phyloP scores from a whole-genome alignment of 1,140 invertebrate species.

The Leptopilina clavipes region DNA sequence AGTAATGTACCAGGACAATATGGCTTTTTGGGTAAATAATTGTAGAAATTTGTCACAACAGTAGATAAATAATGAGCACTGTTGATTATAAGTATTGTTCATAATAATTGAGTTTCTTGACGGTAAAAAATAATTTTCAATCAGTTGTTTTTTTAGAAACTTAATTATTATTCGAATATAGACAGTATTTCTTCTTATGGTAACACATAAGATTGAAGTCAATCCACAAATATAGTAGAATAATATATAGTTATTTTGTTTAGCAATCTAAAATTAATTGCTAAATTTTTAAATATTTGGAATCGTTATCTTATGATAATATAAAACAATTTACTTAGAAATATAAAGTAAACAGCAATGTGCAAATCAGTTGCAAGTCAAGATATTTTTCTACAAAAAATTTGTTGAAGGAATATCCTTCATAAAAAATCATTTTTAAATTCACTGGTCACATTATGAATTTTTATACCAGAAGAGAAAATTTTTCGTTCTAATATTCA shows the following conservation, averaged over 20 bases:
- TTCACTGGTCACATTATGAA: too few species aligned
- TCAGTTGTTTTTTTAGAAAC: neutral
- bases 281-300: neutral
- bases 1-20: conserved; percentile 78
- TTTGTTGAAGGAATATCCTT: too few species aligned
- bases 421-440: too few species aligned
- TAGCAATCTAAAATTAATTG: neutral
- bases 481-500: too few species aligned
- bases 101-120: neutral
- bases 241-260: neutral
- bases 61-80: conserved; percentile 17
- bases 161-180: neutral
- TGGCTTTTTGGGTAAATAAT: conserved; percentile 77
- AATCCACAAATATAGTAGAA: neutral
- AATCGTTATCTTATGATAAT: too few species aligned
- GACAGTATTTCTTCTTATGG: neutral
- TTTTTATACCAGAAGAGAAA: too few species aligned
- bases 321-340: too few species aligned
- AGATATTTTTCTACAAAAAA: too few species aligned
- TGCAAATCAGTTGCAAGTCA: too few species aligned
- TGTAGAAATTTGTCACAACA: neutral
- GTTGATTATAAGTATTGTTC: neutral
- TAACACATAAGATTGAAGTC: neutral
- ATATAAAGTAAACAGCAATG: too few species aligned
- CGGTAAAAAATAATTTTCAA: neutral